phyloP scores from a whole-genome alignment of 2,113 vertebrate species.

The Psettodes erumei region DNA sequence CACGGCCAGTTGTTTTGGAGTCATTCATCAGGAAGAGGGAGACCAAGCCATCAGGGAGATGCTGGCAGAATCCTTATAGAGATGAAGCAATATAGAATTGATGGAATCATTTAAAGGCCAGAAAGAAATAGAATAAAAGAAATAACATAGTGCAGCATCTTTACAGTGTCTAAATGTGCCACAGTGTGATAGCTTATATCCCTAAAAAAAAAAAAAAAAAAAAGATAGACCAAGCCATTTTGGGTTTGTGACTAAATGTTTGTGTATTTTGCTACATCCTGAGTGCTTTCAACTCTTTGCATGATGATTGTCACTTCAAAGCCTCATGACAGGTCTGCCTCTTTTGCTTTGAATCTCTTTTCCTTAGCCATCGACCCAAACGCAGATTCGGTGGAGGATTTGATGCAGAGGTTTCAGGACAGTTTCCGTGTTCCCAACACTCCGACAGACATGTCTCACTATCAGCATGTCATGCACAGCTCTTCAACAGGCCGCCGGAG shows the following conservation, averaged over 20 bases:
- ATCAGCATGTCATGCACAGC: constrained; percentile 89
- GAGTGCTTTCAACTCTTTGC: constrained; percentile 30
- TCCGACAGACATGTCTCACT: constrained; percentile 91
- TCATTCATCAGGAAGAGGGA: constrained; percentile 73
- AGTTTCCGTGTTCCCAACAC: constrained; percentile 93
- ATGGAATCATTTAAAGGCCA: constrained; percentile 68
- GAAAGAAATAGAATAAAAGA: constrained; percentile 33
- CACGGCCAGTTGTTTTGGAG: constrained; percentile 62
- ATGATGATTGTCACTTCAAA: constrained; percentile 20
- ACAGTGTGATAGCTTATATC: constrained; percentile 26
- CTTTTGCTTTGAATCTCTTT: constrained; percentile 54
- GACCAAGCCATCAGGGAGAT: constrained; percentile 59
- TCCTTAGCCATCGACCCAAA: constrained; percentile 86
- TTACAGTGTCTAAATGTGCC: constrained; percentile 31
- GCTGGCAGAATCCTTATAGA: constrained; percentile 64
- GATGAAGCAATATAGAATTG: constrained; percentile 70
- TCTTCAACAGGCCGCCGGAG: constrained; percentile 87
- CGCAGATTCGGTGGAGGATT: constrained; percentile 92
- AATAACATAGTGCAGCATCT: constrained; percentile 9
- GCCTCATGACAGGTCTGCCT: constrained; percentile 41
- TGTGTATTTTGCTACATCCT: constrained; percentile 2
- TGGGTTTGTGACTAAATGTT: background rate
- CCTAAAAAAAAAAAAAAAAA: background rate
- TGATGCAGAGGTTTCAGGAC: constrained; percentile 98
- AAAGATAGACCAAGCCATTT: constrained; percentile 9